Percentiles rank a stretch among this genome's conserved stretches.
Conservation (phyloP, 2,888 invertebrate species). For the Drosophila meridiana region DNA sequence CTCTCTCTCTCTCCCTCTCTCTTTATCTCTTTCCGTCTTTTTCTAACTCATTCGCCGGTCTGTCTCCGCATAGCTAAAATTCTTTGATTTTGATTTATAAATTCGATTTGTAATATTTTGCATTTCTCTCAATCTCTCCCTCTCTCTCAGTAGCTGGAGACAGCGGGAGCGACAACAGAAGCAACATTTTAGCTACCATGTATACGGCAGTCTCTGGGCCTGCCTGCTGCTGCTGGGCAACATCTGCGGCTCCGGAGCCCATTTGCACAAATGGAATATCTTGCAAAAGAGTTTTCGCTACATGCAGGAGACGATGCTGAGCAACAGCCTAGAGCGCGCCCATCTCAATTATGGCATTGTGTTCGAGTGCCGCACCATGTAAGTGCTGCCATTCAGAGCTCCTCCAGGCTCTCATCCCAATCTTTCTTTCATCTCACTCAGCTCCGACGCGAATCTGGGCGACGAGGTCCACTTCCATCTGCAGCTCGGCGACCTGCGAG, state of each 20-base stretch:
- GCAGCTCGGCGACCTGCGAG: conserved; percentile 79
- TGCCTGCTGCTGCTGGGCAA: conserved; percentile 37
- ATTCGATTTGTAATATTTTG: not conserved
- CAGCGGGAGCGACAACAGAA: conserved; percentile 11
- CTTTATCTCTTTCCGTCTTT: not conserved
- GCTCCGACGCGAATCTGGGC: conserved; percentile 66
- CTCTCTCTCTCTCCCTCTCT: conserved; percentile 1
- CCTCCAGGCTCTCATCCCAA: not conserved
- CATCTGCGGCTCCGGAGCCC: conserved; percentile 23
- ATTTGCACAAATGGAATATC: conserved; percentile 67
- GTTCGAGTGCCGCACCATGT: conserved; percentile 82
- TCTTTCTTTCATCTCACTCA: conserved; percentile 15
- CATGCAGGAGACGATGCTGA: conserved; percentile 79
- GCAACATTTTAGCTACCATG: conserved; percentile 13
- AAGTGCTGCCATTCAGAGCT: conserved; percentile 45
- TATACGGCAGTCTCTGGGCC: conserved; percentile 16
- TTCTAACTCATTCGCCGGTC: conserved; percentile 13
- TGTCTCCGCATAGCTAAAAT: conserved; percentile 12
- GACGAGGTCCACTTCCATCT: conserved; percentile 75
- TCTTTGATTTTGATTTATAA: conserved; percentile 13
- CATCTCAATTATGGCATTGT: conserved; percentile 79
- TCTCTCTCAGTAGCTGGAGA: conserved; percentile 17
- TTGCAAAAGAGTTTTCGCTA: conserved; percentile 71
- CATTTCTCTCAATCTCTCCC: conserved; percentile 1
- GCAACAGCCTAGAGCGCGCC: conserved; percentile 75